These are phyloP conservation scores for Gila robusta DNA, from an alignment of 2,797 vertebrate species.

Conservation along the genomic window DNA sequence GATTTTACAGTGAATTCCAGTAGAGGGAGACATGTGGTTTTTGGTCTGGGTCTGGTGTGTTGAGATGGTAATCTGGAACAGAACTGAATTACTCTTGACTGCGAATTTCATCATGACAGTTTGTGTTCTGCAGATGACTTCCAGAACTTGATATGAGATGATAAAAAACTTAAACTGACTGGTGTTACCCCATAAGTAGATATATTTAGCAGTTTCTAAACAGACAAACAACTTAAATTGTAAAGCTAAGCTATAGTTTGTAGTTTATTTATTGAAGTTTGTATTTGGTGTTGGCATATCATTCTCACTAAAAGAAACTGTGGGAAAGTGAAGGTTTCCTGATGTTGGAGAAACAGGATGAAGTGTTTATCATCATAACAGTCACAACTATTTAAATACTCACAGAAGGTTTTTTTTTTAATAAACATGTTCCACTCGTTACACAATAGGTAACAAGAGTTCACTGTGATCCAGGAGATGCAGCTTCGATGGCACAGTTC, in stretches of 20 bases:
- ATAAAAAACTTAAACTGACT: neutral
- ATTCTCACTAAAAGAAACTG: constrained; percentile 17
- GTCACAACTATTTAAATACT: constrained; percentile 18
- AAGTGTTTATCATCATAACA: constrained; percentile 18
- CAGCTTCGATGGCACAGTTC: neutral
- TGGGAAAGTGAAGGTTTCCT: constrained; percentile 44
- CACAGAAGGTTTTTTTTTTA: constrained; percentile 6
- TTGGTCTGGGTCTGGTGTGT: constrained; percentile 35
- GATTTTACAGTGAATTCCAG: constrained; percentile 41
- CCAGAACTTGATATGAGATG: neutral
- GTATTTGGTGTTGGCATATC: neutral
- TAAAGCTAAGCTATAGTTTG: neutral
- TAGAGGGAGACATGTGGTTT: constrained; percentile 53
- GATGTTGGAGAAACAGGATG: constrained; percentile 10
- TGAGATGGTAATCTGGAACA: constrained; percentile 32
- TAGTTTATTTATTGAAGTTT: neutral
- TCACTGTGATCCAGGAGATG: constrained; percentile 5
- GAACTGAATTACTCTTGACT: neutral
- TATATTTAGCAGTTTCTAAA: neutral
- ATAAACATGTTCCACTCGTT: constrained; percentile 13
- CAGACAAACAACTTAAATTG: neutral
- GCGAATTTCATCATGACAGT: neutral
- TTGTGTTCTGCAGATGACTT: constrained; percentile 11
- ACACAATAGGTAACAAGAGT: constrained; percentile 27
- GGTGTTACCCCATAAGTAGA: neutral